A percentile compares a stretch with the other conserved stretches of the same genome.
Conservation (phyloP, 2,797 vertebrate species). For the Apodemus agrarius region DNA sequence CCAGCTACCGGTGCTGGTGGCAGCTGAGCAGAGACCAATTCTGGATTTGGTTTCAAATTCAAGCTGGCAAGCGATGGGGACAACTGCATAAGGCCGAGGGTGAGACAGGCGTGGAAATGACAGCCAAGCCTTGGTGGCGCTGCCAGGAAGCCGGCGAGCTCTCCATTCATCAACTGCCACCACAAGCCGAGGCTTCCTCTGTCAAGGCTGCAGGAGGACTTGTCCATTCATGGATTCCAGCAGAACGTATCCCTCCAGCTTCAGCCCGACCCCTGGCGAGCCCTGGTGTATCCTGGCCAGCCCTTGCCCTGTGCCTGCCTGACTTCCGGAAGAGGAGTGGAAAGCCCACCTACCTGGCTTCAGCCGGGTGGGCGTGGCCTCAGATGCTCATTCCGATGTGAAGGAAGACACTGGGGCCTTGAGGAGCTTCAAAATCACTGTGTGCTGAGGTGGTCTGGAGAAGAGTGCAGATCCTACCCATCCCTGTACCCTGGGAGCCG, state of each 20-base stretch:
- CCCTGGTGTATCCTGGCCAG: not conserved
- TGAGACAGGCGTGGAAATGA: not conserved
- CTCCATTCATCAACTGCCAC: conserved; percentile 56
- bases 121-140: not conserved
- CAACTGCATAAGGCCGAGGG: conserved; percentile 6
- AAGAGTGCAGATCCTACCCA: not conserved
- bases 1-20: not conserved
- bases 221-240: conserved; percentile 64
- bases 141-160: not conserved
- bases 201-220: not conserved
- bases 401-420: not conserved
- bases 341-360: not conserved
- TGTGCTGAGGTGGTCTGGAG: not conserved
- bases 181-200: not conserved
- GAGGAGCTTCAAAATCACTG: not conserved
- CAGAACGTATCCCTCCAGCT: not conserved
- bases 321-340: not conserved
- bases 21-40: not conserved
- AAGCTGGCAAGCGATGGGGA: conserved; percentile 44
- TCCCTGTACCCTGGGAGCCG: too few relatives aligned
- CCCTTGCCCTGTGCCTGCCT: not conserved
- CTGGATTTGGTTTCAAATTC: not conserved
- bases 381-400: not conserved
- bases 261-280: not conserved
- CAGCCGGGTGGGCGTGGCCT: not conserved